These are phyloP conservation scores for Gambusia affinis DNA, from an alignment of 2,113 vertebrate species.

Conservation along the genomic window DNA sequence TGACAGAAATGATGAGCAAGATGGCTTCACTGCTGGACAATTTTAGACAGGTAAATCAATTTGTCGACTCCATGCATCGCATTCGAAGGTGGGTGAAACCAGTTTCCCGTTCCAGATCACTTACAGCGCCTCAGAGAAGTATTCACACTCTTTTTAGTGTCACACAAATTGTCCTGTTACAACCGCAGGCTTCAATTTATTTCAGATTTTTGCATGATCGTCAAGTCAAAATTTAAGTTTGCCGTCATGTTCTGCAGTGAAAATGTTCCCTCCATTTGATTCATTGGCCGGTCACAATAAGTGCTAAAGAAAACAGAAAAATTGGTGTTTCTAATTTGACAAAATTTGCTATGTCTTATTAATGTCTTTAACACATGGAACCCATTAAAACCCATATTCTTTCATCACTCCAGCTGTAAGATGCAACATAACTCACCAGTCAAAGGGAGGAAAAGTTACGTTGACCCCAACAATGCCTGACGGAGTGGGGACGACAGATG, in stretches of 20 bases:
- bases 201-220: too few species aligned
- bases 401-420: not conserved
- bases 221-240: too few species aligned
- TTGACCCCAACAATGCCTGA: not conserved
- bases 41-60: not conserved
- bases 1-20: not conserved
- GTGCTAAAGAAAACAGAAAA: not conserved
- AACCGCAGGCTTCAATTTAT: too few species aligned
- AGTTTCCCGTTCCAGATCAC: too few species aligned
- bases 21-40: not conserved
- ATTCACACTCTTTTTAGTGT: too few species aligned
- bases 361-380: not conserved
- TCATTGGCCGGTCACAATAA: not conserved
- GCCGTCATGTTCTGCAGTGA: too few species aligned
- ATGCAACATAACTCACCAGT: not conserved
- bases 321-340: not conserved
- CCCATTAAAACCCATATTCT: not conserved
- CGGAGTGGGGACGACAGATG: not conserved
- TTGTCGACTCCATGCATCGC: not conserved
- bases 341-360: not conserved
- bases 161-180: too few species aligned
- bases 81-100: too few species aligned
- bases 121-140: too few species aligned
- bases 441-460: not conserved
- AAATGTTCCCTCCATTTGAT: not conserved